These are phyloP conservation scores for Neoitamus cyanurus DNA, from an alignment of 2,888 invertebrate genomes.

Conservation along the genomic window DNA sequence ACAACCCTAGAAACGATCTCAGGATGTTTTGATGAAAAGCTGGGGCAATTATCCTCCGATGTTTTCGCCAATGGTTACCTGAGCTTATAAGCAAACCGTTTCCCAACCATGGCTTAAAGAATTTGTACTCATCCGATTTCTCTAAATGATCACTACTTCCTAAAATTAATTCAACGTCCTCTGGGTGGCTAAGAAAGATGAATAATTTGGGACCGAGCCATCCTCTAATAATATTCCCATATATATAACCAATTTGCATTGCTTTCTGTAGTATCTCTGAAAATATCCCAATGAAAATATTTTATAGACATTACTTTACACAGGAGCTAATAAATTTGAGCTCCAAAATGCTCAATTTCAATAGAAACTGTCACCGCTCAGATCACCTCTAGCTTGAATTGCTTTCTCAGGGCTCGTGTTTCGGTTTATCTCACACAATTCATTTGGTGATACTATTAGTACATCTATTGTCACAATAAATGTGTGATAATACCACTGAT, in stretches of 20 bases:
- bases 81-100: conserved; percentile 80
- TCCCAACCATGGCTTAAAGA: too few relatives aligned
- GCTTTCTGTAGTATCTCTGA: conserved; percentile 71
- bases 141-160: conserved; percentile 80
- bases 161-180: conserved; percentile 79
- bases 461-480: too few relatives aligned
- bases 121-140: conserved; percentile 80
- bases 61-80: conserved; percentile 82
- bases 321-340: too few relatives aligned
- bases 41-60: conserved; percentile 85
- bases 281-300: conserved; percentile 40
- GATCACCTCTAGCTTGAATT: too few relatives aligned
- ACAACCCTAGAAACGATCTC: conserved; percentile 81
- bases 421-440: too few relatives aligned
- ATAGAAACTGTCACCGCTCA: too few relatives aligned
- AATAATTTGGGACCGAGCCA: conserved; percentile 79
- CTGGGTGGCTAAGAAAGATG: conserved; percentile 76
- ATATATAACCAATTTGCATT: conserved; percentile 68
- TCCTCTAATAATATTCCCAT: conserved; percentile 69
- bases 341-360: too few relatives aligned
- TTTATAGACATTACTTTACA: not conserved
- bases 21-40: conserved; percentile 86
- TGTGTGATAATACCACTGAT: too few relatives aligned
- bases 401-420: too few relatives aligned
- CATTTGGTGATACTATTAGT: too few relatives aligned